Conservation (phyloP, 2,888 invertebrate genomes). For the Athalia cordata region DNA sequence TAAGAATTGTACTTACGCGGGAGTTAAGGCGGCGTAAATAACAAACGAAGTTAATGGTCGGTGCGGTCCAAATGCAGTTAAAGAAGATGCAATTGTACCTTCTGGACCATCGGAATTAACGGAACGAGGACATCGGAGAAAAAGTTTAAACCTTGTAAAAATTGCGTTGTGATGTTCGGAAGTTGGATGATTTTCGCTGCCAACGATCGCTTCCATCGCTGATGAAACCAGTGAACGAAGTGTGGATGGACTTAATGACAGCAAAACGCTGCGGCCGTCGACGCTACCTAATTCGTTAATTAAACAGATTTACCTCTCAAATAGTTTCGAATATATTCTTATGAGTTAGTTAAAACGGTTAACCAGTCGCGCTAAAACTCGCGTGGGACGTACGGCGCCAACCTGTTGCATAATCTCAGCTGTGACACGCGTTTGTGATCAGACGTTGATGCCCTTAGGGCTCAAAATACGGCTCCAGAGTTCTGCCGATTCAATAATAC, state of each 20-base stretch:
- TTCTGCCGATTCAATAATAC: not conserved
- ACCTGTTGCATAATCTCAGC: constrained; percentile 70
- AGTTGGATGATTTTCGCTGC: too few relatives aligned
- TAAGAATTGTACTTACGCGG: constrained; percentile 4
- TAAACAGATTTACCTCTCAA: constrained; percentile 12
- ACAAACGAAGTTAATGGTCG: constrained; percentile 29
- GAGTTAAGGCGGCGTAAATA: constrained; percentile 17
- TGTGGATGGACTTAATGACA: not conserved
- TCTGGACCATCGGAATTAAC: not conserved
- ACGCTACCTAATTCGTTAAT: constrained; percentile 33
- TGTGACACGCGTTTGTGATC: constrained; percentile 3
- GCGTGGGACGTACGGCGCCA: constrained; percentile 68
- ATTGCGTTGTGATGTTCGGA: too few relatives aligned
- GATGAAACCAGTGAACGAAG: not conserved
- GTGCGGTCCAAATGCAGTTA: not conserved
- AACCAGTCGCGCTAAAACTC: constrained; percentile 43
- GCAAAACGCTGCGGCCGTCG: not conserved
- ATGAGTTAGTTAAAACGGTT: constrained; percentile 27
- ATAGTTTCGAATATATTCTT: constrained; percentile 12
- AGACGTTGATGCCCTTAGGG: not conserved
- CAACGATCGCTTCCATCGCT: too few relatives aligned
- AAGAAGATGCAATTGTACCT: constrained; percentile 8
- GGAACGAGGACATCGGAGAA: constrained; percentile 39
- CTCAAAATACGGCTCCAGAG: not conserved
- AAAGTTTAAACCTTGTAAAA: not conserved